A percentile compares a stretch with the other conserved stretches of the same genome.
phyloP scores from a whole-genome alignment of 2,113 vertebrate species.

The Stegastes partitus region DNA sequence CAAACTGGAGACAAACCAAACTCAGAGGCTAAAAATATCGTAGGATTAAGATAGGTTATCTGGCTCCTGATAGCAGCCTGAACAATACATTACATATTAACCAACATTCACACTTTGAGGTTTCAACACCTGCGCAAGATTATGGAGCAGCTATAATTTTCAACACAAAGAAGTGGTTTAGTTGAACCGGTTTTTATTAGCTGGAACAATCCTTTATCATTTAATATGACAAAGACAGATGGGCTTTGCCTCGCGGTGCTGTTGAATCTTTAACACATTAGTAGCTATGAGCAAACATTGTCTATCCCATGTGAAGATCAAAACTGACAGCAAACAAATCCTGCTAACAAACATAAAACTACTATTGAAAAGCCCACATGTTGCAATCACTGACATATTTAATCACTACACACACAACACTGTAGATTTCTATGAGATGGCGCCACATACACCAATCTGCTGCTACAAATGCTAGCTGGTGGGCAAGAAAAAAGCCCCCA shows the following conservation, averaged over 20 bases:
- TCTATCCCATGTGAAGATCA: too few species aligned
- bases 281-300: too few species aligned
- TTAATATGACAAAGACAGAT: background rate
- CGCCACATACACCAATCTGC: too few species aligned
- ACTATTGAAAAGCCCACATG: too few species aligned
- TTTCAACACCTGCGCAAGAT: constrained; percentile 41
- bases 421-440: too few species aligned
- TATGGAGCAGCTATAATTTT: constrained; percentile 5
- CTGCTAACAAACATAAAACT: too few species aligned
- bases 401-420: too few species aligned
- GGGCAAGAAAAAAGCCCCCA: background rate
- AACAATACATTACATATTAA: constrained; percentile 79
- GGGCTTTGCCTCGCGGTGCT: background rate
- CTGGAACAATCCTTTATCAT: background rate
- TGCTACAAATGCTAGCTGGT: too few species aligned
- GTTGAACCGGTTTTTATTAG: background rate
- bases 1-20: constrained; percentile 55
- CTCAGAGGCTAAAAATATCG: constrained; percentile 65
- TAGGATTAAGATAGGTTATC: constrained; percentile 68
- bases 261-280: too few species aligned
- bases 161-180: background rate
- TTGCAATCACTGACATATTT: too few species aligned
- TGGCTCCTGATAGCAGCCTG: constrained; percentile 63
- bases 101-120: constrained; percentile 49
- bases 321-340: too few species aligned